Base-by-base conservation (phyloP, 2,888 invertebrate species). In the Lagria hirta region DNA sequence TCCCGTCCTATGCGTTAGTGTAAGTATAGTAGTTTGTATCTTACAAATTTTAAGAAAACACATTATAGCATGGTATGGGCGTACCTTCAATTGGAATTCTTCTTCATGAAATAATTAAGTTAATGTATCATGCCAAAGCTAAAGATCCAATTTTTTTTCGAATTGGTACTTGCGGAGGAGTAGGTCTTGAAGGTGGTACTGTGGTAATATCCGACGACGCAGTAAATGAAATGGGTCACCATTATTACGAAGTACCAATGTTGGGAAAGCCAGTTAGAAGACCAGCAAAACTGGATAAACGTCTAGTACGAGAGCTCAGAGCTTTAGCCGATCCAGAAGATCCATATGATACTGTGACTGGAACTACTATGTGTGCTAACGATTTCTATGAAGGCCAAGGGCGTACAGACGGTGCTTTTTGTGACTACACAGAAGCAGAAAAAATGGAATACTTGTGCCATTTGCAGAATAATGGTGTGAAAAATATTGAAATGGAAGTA, bases 311-410 rank as follows among this genome's bases (percentile, higher is more conserved):
- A 18, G 93, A 95, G 61, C 72, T 99, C 33, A 83, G 85, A 62
- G 79, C 80, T 0, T 73, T 93, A 44, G 80, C 86, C 0, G 82
- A 84, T 58, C 77, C 77, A 2, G 85, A 87, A 58, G 88, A 91
- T 66, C 90, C 89, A 0, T 93, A 90, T 67, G 87, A 91, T 36
- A 91, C 91, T 0, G 81, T 92, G 21, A 79, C 81, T 32, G 99
- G 98, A 28, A 92, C 88, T 67, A 99, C 98, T 0, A 85, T 97
- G 83, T 96, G 97, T 73, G 90, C 97, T 5, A 87, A 92, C 65
- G 98, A 98, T 71, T 99, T 99, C 70, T 99, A 98, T 70, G 98
- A 99, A 81, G 95, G 94, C 16, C 97, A 98, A 75, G 96, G 92
- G 10, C 82, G 98, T 23, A 73, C 95, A 53, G 97, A 98, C 70